Evolutionary conservation across 2,888 invertebrate genomes (phyloP).

Genomic region (Spilarctia lutea): DNA sequence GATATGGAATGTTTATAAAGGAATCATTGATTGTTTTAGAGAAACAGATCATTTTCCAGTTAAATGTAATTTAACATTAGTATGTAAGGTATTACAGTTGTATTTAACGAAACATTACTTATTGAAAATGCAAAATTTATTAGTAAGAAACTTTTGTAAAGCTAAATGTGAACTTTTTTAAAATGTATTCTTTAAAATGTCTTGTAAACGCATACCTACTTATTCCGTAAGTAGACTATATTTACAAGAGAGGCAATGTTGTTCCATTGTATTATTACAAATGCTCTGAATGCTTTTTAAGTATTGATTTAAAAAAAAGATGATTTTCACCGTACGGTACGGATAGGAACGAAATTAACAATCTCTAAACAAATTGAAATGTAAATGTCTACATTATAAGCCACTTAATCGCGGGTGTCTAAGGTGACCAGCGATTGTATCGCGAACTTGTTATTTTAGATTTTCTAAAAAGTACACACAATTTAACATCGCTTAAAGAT

Average conservation of each 20-base stretch:
- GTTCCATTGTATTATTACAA: no score
- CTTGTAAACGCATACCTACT: neutral
- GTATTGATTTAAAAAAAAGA: neutral
- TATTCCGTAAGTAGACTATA: neutral
- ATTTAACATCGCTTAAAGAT: no score
- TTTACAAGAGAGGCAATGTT: no score
- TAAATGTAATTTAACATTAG: slow-evolving; percentile 26
- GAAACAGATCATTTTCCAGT: slow-evolving; percentile 27
- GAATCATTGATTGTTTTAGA: slow-evolving; percentile 33
- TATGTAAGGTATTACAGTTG: slow-evolving; percentile 15
- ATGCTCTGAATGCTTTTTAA: neutral
- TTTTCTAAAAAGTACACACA: no score
- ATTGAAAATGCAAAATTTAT: slow-evolving; percentile 11
- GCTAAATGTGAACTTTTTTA: slow-evolving; percentile 11
- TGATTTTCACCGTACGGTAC: no score
- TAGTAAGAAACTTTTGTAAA: slow-evolving; percentile 8
- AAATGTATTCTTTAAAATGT: neutral
- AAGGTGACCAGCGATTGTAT: no score
- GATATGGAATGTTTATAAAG: slow-evolving; percentile 61
- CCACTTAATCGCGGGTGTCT: neutral
- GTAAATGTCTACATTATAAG: neutral
- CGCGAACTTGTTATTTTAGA: no score
- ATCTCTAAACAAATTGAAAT: no score
- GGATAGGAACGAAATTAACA: no score
- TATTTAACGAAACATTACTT: slow-evolving; percentile 14